Evolutionary conservation across 2,113 vertebrate species (phyloP), one percentile per base, ranked within the genome.

Genomic region (Andinoacara biseriatus): DNA sequence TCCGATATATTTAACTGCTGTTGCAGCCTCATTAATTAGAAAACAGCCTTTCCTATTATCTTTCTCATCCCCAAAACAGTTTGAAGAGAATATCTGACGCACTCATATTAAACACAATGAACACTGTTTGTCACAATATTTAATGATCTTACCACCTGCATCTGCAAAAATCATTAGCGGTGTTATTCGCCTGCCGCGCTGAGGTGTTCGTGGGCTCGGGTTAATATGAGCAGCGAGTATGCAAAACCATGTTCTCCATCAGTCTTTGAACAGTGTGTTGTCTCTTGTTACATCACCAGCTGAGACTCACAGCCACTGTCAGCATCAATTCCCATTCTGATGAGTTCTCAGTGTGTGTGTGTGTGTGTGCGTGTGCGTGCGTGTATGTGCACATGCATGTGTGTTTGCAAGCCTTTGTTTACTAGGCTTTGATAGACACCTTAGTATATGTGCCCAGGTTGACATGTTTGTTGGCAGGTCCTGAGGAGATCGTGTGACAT

Each of bases 111-210:
- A 90, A 82, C 11, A 80, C 74, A 90, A 63, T 72, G 65, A 80
- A 82, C 80, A 20, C 59, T 87, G 72, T 90, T 83, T 88, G 86
- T 90, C 86, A 81, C 78, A 81, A 89, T 87, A 76, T 87, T 93
- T 89, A 93, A 94, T 87, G 86, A 89, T 81, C 86, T 77, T 79
- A 79, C 84, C n/a, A 62, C 82, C 83, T 87, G 85, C 85, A 91
- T 91, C 88, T 87, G 87, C 88, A 93, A 90, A 92, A 90, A 92
- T 84, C 91, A 93, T 94, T 93, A 93, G 80, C 9, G 84, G 76
- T 72, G 77, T 90, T 90, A 75, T 90, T 89, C 59, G 74, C 91
- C 89, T 54, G 91, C 93, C 84, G 85, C 24, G 89, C 72, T 24
- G 83, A 81, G 82, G 76, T 82, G 87, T 80, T 84, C 78, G 82